These are phyloP conservation scores for Nipponia nippon DNA, from an alignment of 2,113 vertebrate genomes.

Conservation along the genomic window DNA sequence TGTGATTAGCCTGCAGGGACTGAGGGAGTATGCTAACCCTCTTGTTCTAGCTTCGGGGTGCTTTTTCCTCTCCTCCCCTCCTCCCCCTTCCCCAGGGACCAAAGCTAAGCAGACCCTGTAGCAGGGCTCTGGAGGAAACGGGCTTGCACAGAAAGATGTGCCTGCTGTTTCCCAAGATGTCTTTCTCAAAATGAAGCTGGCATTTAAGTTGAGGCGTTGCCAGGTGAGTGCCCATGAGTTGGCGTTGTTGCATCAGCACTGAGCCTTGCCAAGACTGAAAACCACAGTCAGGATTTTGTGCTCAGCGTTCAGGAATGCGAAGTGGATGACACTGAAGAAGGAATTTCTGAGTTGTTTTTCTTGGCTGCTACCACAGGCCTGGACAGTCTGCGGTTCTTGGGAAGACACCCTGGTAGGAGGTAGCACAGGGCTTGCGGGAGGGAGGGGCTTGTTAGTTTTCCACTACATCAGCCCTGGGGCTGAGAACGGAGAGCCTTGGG, in stretches of 20 bases:
- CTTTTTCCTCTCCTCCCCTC: neutral
- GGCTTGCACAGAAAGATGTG: neutral
- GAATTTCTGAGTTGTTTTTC: conserved; percentile 39
- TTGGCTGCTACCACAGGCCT: conserved; percentile 7
- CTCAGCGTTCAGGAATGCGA: conserved; percentile 45
- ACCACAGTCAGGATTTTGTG: conserved; percentile 30
- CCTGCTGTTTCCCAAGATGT: neutral
- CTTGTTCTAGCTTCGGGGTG: neutral
- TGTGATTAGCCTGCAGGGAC: neutral
- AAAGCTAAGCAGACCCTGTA: neutral
- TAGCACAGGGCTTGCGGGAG: neutral
- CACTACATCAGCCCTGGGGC: neutral
- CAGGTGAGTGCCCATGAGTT: conserved; percentile 13
- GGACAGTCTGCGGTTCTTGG: conserved; percentile 10
- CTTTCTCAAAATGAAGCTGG: neutral
- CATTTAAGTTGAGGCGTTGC: conserved; percentile 1
- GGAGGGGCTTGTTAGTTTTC: neutral
- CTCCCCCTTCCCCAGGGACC: neutral
- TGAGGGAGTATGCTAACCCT: neutral
- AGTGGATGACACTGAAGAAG: conserved; percentile 39
- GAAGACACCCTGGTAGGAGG: conserved; percentile 15
- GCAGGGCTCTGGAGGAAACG: neutral
- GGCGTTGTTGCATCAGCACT: conserved; percentile 17
- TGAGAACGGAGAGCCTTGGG: neutral
- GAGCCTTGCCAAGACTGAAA: conserved; percentile 39